Evolutionary conservation across 2,888 invertebrate genomes (phyloP).

Genomic region (Ptycholaimellus sp.): DNA sequence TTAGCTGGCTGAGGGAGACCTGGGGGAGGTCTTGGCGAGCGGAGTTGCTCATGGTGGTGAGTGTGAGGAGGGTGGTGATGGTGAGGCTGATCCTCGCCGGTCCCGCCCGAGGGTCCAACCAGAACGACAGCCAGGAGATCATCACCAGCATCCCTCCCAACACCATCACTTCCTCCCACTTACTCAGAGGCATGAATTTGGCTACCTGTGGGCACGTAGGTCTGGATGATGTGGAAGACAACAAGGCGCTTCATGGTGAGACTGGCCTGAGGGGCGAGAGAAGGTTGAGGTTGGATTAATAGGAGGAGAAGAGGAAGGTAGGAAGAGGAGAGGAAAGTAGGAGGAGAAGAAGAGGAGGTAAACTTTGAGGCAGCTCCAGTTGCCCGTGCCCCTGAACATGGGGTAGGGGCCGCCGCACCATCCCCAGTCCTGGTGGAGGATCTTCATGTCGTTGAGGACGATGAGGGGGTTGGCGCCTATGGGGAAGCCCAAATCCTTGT

Average conservation of each 20-base stretch:
- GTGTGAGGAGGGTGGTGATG: slow-evolving; percentile 22
- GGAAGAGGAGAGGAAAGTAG: background rate
- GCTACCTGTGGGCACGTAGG: slow-evolving; percentile 21
- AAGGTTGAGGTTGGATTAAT: no score
- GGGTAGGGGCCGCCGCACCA: slow-evolving; percentile 18
- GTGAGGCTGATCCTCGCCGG: slow-evolving; percentile 22
- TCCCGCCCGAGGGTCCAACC: slow-evolving; percentile 22
- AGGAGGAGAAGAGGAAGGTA: background rate
- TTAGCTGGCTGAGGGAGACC: slow-evolving; percentile 8
- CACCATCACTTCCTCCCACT: slow-evolving; percentile 1
- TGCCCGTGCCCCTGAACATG: slow-evolving; percentile 22
- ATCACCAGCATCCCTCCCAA: slow-evolving; percentile 16
- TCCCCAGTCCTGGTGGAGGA: slow-evolving; percentile 12
- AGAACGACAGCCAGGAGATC: slow-evolving; percentile 22
- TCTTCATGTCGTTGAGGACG: slow-evolving; percentile 23
- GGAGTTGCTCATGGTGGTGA: slow-evolving; percentile 24
- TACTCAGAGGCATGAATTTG: background rate
- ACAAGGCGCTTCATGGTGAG: slow-evolving; percentile 20
- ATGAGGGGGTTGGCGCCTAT: slow-evolving; percentile 19
- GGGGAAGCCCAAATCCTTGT: slow-evolving; percentile 15
- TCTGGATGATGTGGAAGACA: slow-evolving; percentile 23
- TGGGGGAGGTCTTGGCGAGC: slow-evolving; percentile 23
- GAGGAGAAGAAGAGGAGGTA: background rate
- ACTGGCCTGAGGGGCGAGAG: background rate
- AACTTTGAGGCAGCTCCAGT: background rate